These are phyloP conservation scores for Montipora capricornis DNA, from an alignment of 64 coral and sea anemone species.

Conservation along the genomic window DNA sequence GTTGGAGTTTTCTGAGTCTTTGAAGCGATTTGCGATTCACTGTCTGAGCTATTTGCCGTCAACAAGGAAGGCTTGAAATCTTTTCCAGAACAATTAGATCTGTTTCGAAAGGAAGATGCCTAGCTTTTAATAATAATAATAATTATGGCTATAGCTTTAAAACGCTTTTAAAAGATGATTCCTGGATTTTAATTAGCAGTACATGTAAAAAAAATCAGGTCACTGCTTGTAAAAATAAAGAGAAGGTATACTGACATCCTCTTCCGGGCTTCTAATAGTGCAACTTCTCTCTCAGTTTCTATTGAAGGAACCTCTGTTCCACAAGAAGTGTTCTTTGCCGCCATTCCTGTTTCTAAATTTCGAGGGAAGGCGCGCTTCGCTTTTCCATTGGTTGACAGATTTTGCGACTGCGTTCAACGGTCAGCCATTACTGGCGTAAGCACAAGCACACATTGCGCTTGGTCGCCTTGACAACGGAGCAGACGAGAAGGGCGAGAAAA, in stretches of 20 bases:
- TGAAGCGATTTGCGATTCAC: not conserved
- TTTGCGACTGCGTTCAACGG: slow-evolving; percentile 11
- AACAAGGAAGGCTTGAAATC: not conserved
- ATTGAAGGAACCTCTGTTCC: not conserved
- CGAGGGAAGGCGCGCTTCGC: not conserved
- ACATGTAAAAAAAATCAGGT: not conserved
- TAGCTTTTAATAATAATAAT: not conserved
- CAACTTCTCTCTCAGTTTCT: not conserved
- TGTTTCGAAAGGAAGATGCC: not conserved
- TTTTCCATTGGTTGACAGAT: slow-evolving; percentile 6
- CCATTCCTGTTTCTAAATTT: slow-evolving; percentile 27
- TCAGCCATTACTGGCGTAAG: not conserved
- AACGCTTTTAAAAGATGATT: no score
- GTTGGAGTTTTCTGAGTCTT: slow-evolving; percentile 7
- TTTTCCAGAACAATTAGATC: not conserved
- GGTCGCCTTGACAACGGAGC: slow-evolving; percentile 23
- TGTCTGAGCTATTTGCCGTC: not conserved
- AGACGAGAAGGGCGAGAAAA: not conserved
- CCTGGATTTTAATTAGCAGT: no score
- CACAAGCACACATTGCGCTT: not conserved
- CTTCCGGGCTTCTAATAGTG: not conserved
- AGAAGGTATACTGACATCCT: not conserved
- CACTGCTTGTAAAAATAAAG: not conserved
- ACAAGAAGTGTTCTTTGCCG: not conserved
- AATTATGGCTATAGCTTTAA: not conserved